Percentiles rank a stretch among this genome's conserved stretches.
Conservation (phyloP, 1,140 invertebrate species). For the Sycophila sp. region DNA sequence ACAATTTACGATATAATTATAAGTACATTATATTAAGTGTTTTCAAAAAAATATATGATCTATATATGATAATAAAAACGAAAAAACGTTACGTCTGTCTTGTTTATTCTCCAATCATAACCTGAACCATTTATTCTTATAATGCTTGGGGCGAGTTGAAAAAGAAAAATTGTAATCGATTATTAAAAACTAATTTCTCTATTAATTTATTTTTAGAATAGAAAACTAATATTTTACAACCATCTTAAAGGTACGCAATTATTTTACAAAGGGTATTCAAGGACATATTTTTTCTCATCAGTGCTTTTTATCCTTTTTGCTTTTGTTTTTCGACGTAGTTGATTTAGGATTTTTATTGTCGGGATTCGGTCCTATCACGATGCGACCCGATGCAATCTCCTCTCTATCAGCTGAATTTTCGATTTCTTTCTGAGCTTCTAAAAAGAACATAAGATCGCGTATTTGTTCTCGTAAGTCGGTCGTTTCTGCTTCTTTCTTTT, state of each 20-base stretch:
- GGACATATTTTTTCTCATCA: neutral
- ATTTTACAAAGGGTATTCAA: conserved; percentile 8
- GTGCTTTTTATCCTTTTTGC: conserved; percentile 34
- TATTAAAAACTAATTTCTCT: conserved; percentile 23
- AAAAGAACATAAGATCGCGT: conserved; percentile 94
- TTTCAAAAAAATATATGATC: conserved; percentile 61
- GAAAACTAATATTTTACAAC: conserved; percentile 35
- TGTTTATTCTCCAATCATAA: conserved; percentile 17
- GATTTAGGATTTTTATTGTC: conserved; percentile 33
- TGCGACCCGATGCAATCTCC: conserved; percentile 77
- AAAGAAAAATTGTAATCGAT: neutral
- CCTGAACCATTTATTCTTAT: too few species aligned
- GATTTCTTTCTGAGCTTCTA: conserved; percentile 84
- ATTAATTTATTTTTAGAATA: conserved; percentile 18
- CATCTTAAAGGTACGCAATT: conserved; percentile 11
- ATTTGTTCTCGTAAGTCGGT: conserved; percentile 89
- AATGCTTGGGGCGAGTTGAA: too few species aligned
- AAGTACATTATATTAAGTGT: conserved; percentile 62
- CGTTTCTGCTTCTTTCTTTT: conserved; percentile 77
- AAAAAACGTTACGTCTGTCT: conserved; percentile 31
- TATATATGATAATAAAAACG: conserved; percentile 62
- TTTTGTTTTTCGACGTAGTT: conserved; percentile 40
- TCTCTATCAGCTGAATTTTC: conserved; percentile 72
- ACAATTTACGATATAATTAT: conserved; percentile 59
- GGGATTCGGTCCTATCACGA: conserved; percentile 68